Conservation (phyloP, 2,797 vertebrate genomes). For the Vultur gryphus region DNA sequence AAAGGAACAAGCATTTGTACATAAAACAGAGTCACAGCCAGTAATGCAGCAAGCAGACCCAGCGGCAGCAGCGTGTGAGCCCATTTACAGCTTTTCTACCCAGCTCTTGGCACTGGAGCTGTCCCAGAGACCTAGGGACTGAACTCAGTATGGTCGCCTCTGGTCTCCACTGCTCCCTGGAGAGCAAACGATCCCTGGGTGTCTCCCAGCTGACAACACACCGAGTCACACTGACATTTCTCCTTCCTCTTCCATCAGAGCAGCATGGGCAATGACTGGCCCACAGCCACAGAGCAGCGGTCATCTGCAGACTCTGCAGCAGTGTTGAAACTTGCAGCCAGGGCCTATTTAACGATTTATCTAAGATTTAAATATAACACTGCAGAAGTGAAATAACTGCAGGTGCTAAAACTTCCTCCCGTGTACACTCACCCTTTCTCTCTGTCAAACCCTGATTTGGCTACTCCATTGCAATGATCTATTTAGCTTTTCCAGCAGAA, state of each 20-base stretch:
- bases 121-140: neutral
- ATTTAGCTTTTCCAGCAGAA: neutral
- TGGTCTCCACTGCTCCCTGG: neutral
- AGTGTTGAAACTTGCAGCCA: neutral
- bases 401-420: neutral
- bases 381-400: neutral
- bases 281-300: neutral
- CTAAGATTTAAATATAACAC: neutral
- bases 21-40: neutral
- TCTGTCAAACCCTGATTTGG: neutral
- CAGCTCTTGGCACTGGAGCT: neutral
- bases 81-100: neutral
- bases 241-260: neutral
- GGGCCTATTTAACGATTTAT: neutral
- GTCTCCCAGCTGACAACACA: neutral
- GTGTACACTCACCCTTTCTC: neutral
- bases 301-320: neutral
- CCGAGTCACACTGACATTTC: no score
- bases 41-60: no score
- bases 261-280: accelerated
- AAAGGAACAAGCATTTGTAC: neutral
- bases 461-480: neutral
- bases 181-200: accelerated
- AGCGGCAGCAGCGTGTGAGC: accelerated
- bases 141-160: neutral